Percentiles rank a stretch among this genome's conserved stretches.
These are phyloP conservation scores for Loxodonta africana DNA, from an alignment of 2,113 vertebrate genomes.

Conservation along the genomic window DNA sequence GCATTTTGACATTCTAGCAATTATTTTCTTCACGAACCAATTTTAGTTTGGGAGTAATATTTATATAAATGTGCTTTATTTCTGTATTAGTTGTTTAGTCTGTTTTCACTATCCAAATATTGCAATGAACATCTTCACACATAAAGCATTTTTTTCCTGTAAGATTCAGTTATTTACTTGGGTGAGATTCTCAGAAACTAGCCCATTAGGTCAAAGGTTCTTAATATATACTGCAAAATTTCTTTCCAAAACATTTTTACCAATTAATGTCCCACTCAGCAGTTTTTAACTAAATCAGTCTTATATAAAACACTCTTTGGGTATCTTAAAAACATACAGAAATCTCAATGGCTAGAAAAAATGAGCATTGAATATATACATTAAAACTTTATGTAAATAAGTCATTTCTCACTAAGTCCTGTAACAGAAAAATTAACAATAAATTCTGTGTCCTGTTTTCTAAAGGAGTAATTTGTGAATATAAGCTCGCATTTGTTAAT, in stretches of 20 bases:
- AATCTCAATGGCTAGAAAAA: not conserved
- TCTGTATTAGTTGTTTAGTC: not conserved
- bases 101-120: not conserved
- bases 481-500: not conserved
- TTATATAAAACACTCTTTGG: not conserved
- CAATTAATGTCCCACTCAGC: not conserved
- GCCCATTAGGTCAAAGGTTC: not conserved
- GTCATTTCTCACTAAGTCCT: not conserved
- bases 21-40: conserved; percentile 5
- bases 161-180: not conserved
- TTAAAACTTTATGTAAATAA: not conserved
- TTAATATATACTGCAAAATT: not conserved
- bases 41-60: conserved; percentile 15
- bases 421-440: conserved; percentile 12
- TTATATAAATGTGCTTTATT: conserved; percentile 37
- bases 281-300: not conserved
- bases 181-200: conserved; percentile 5
- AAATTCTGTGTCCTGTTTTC: not conserved
- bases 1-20: not conserved
- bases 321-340: conserved; percentile 11
- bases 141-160: conserved; percentile 2
- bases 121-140: conserved; percentile 18
- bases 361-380: not conserved
- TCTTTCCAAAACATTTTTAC: conserved; percentile 19
- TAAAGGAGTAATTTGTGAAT: conserved; percentile 1